A percentile compares a stretch with the other conserved stretches of the same genome.
Evolutionary conservation across 2,113 vertebrate species (phyloP).

Genomic region (Ictalurus punctatus): DNA sequence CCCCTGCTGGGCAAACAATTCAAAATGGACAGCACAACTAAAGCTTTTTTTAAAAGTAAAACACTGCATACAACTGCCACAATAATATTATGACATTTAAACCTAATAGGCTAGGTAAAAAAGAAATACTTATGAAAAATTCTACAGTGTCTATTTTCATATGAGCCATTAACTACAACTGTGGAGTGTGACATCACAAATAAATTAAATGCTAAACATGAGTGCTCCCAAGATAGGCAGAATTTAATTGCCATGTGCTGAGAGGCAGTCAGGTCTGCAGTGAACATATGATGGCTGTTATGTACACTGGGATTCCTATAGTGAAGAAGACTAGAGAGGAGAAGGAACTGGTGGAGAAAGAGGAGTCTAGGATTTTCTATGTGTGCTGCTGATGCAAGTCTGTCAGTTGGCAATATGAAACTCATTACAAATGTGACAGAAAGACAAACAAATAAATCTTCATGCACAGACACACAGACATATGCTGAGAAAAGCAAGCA

Average conservation of each 20-base stretch:
- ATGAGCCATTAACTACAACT: too few species aligned
- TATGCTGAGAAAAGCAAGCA: slow-evolving; percentile 66
- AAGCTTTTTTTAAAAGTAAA: too few species aligned
- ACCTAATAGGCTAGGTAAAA: too few species aligned
- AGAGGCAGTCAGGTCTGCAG: slow-evolving; percentile 39
- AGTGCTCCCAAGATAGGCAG: too few species aligned
- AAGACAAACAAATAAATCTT: slow-evolving; percentile 77
- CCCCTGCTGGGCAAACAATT: too few species aligned
- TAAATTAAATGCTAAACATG: too few species aligned
- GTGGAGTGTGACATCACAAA: too few species aligned
- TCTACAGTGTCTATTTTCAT: too few species aligned
- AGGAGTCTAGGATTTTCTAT: slow-evolving; percentile 39
- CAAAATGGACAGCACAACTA: too few species aligned
- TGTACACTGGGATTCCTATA: slow-evolving; percentile 39
- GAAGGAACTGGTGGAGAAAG: neutral
- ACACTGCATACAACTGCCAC: too few species aligned
- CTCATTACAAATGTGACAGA: slow-evolving; percentile 72
- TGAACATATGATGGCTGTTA: neutral
- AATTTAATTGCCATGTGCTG: slow-evolving; percentile 47
- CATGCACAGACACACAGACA: slow-evolving; percentile 64
- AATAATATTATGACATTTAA: too few species aligned
- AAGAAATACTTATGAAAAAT: too few species aligned
- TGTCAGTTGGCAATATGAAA: slow-evolving; percentile 70
- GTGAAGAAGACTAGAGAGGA: slow-evolving; percentile 27
- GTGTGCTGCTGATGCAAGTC: slow-evolving; percentile 57